Conservation (phyloP, 2,888 invertebrate genomes). For the Zhuqinia jingwanae region DNA sequence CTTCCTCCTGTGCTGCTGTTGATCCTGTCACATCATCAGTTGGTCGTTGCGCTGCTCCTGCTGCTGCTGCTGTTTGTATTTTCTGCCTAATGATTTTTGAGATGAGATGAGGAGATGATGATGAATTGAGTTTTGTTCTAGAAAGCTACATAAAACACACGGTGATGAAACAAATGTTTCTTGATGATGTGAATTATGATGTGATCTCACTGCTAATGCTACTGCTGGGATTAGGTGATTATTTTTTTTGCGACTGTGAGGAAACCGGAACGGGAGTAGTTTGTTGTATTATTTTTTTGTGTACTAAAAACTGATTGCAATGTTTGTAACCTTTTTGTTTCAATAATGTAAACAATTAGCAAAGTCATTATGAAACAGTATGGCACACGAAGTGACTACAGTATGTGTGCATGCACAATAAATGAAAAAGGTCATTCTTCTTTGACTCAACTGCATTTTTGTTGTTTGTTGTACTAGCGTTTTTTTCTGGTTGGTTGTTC, state of each 20-base stretch:
- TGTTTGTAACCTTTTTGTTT: constrained; percentile 2
- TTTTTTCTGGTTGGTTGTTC: constrained; percentile 16
- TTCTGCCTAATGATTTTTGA: no score
- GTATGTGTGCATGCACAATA: no score
- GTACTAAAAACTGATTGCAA: constrained; percentile 2
- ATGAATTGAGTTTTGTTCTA: background rate
- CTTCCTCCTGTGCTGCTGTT: background rate
- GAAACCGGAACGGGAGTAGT: background rate
- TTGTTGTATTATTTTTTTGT: background rate
- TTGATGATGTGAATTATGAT: no score
- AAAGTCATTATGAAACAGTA: background rate
- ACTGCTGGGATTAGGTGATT: no score
- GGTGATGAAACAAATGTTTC: no score
- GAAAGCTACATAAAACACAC: no score
- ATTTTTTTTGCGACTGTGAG: no score
- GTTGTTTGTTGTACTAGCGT: no score
- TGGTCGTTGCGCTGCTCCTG: no score
- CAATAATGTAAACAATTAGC: constrained; percentile 16
- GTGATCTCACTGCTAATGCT: no score
- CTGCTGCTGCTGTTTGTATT: no score
- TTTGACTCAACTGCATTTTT: no score
- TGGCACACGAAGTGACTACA: constrained; percentile 23
- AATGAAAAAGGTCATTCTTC: background rate
- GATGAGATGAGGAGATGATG: background rate
- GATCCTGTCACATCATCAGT: constrained; percentile 11